phyloP scores from a whole-genome alignment of 2,888 invertebrate genomes.

The Apamea sordens region DNA sequence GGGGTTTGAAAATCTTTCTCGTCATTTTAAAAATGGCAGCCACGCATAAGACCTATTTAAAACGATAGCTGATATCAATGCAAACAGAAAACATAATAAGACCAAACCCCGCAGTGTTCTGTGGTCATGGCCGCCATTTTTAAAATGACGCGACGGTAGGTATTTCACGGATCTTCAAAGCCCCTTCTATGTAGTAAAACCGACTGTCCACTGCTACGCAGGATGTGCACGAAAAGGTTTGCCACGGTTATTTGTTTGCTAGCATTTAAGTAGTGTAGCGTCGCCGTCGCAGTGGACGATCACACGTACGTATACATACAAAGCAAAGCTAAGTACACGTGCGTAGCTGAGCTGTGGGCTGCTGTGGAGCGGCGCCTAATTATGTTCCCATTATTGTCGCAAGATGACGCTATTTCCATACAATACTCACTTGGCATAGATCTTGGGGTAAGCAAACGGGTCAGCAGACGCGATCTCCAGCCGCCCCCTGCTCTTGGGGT shows the following conservation, averaged over 20 bases:
- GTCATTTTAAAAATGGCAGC: too few species aligned
- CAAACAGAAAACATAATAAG: too few species aligned
- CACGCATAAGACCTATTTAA: too few species aligned
- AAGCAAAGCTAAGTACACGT: background rate
- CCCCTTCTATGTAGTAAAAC: too few species aligned
- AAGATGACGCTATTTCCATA: too few species aligned
- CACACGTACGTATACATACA: background rate
- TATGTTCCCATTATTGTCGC: background rate
- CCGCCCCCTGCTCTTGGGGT: slow-evolving; percentile 96
- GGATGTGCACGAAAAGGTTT: background rate
- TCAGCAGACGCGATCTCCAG: slow-evolving; percentile 93
- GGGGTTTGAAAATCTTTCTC: background rate
- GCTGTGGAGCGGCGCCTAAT: background rate
- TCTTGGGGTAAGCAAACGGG: slow-evolving; percentile 95
- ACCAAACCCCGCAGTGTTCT: too few species aligned
- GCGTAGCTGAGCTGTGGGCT: background rate
- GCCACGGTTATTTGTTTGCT: background rate
- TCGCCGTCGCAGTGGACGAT: too few species aligned
- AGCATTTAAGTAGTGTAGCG: too few species aligned
- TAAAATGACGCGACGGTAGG: too few species aligned
- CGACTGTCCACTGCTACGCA: background rate
- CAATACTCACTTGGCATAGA: slow-evolving; percentile 93
- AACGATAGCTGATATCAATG: too few species aligned
- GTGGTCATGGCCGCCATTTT: too few species aligned
- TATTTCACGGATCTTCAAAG: too few species aligned